phyloP scores from a whole-genome alignment of 2,888 invertebrate species.

The Carterocephalus palaemon region DNA sequence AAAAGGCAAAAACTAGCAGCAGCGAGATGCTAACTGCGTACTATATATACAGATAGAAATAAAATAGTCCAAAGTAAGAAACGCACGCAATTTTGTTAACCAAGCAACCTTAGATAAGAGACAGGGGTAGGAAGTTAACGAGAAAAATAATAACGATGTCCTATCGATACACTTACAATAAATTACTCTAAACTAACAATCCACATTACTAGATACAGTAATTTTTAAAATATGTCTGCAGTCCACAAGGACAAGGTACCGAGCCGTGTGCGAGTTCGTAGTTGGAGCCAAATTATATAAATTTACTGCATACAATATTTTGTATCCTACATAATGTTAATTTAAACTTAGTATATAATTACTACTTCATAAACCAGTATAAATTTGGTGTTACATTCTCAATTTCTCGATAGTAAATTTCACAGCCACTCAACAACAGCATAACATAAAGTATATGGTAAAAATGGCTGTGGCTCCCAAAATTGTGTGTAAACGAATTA shows the following conservation, averaged over 20 bases:
- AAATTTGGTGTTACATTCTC: conserved; percentile 61
- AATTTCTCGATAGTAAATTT: conserved; percentile 58
- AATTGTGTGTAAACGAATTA: conserved; percentile 41
- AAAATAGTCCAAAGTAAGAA: conserved; percentile 36
- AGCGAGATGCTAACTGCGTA: conserved; percentile 43
- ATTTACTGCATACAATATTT: conserved; percentile 47
- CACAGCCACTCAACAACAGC: conserved; percentile 66
- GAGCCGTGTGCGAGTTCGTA: conserved; percentile 66
- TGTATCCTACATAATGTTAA: conserved; percentile 53
- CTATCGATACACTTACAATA: conserved; percentile 71
- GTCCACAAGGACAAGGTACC: conserved; percentile 65
- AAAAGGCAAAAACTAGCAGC: conserved; percentile 35
- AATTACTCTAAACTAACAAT: conserved; percentile 73
- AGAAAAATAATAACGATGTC: conserved; percentile 60
- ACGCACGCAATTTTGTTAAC: conserved; percentile 61
- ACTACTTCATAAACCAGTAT: conserved; percentile 48
- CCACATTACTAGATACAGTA: conserved; percentile 67
- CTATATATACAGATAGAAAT: conserved; percentile 38
- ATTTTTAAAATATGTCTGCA: conserved; percentile 55
- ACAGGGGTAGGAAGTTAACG: conserved; percentile 50
- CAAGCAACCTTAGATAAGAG: conserved; percentile 65
- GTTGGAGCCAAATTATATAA: conserved; percentile 49
- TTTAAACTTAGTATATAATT: conserved; percentile 48
- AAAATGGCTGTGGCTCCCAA: conserved; percentile 30
- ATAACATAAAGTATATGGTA: conserved; percentile 26